Conservation (phyloP, 2,888 invertebrate genomes). For the Sarcophaga carnaria region DNA sequence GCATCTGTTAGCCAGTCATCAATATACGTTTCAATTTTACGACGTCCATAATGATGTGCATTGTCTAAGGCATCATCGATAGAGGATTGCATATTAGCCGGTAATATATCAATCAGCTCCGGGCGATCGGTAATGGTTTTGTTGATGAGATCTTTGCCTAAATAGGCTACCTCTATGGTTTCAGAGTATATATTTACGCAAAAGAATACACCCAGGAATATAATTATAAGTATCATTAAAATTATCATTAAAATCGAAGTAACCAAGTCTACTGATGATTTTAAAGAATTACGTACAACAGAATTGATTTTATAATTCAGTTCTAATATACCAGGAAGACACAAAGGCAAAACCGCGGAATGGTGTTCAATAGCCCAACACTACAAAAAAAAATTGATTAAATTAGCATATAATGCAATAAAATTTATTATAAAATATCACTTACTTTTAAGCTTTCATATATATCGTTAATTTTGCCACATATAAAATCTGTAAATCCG, state of each 20-base stretch:
- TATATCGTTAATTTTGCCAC: slow-evolving; percentile 72
- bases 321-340: slow-evolving; percentile 89
- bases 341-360: slow-evolving; percentile 88
- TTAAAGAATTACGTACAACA: slow-evolving; percentile 85
- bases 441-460: slow-evolving; percentile 74
- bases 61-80: slow-evolving; percentile 95
- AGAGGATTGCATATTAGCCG: slow-evolving; percentile 84
- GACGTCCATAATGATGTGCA: slow-evolving; percentile 95
- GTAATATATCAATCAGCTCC: slow-evolving; percentile 91
- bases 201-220: slow-evolving; percentile 89
- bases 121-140: slow-evolving; percentile 94
- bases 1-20: slow-evolving; percentile 90
- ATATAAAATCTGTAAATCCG: slow-evolving; percentile 77
- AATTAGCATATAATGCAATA: neutral
- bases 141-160: slow-evolving; percentile 94
- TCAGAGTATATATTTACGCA: slow-evolving; percentile 93
- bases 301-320: slow-evolving; percentile 86
- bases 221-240: slow-evolving; percentile 90
- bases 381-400: slow-evolving; percentile 78
- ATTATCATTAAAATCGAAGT: slow-evolving; percentile 93
- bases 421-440: neutral
- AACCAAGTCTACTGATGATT: slow-evolving; percentile 91
- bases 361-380: slow-evolving; percentile 83
- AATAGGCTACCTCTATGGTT: slow-evolving; percentile 94
- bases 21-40: slow-evolving; percentile 94